Percentiles rank a stretch among this genome's conserved stretches.
phyloP scores from a whole-genome alignment of 2,113 vertebrate species.

The Dendrocopos noguchii region DNA sequence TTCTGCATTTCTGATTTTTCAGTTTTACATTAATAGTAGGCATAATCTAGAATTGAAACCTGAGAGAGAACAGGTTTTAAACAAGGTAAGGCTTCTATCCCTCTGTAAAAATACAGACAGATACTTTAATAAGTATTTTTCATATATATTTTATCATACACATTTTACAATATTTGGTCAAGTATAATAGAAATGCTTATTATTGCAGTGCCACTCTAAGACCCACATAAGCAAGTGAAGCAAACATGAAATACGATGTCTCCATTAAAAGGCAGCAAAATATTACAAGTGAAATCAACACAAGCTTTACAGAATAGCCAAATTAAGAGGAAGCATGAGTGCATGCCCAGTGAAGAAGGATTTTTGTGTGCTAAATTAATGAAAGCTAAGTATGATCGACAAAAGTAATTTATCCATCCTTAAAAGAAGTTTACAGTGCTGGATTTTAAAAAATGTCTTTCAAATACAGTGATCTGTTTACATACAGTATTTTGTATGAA shows the following conservation, averaged over 20 bases:
- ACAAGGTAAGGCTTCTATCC: background rate
- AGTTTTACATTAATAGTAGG: background rate
- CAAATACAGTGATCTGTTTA: background rate
- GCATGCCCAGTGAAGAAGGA: slow-evolving; percentile 25
- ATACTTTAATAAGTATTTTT: background rate
- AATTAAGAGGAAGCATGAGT: slow-evolving; percentile 4
- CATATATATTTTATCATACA: background rate
- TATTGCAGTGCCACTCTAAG: background rate
- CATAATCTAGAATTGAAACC: background rate
- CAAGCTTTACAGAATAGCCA: slow-evolving; percentile 16
- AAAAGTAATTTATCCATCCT: slow-evolving; percentile 1
- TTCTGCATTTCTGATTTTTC: background rate
- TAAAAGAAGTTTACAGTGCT: slow-evolving; percentile 24
- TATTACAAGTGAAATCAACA: slow-evolving; percentile 40
- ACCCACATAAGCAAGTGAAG: background rate
- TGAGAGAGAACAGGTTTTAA: background rate
- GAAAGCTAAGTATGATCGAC: background rate
- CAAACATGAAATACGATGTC: slow-evolving; percentile 15
- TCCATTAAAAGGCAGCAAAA: slow-evolving; percentile 36
- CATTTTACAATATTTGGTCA: background rate
- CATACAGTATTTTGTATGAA: background rate
- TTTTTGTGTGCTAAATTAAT: slow-evolving; percentile 29
- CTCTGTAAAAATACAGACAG: background rate
- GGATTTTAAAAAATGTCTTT: background rate
- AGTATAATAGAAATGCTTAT: background rate